Evolutionary conservation across 2,888 invertebrate genomes (phyloP).

Genomic region (Norana najaformis): DNA sequence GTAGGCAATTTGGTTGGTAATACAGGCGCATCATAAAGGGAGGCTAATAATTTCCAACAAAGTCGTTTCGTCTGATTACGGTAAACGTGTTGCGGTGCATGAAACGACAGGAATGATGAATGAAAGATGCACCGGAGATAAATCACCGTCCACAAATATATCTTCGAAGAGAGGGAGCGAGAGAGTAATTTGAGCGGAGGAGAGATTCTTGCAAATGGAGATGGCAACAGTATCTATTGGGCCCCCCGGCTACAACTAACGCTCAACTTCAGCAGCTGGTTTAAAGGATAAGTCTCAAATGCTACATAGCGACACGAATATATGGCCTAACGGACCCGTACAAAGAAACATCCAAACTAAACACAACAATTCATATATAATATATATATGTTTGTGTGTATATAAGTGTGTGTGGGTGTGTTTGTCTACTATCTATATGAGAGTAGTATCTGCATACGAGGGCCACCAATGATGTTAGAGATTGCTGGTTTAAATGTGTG

Average conservation of each 20-base stretch:
- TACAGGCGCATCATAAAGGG: too few relatives aligned
- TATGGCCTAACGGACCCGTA: not conserved
- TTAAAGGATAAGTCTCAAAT: not conserved
- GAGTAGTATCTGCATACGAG: too few relatives aligned
- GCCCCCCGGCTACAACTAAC: not conserved
- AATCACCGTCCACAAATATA: not conserved
- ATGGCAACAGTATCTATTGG: not conserved
- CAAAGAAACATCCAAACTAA: not conserved
- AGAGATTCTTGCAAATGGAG: not conserved
- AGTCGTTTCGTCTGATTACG: not conserved
- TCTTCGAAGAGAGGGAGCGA: not conserved
- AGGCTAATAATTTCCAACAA: too few relatives aligned
- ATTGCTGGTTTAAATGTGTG: too few relatives aligned
- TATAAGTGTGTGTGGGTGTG: too few relatives aligned
- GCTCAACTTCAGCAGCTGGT: not conserved
- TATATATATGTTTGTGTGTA: too few relatives aligned
- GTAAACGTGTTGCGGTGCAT: not conserved
- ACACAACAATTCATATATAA: too few relatives aligned
- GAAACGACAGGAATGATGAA: not conserved
- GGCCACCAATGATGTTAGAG: too few relatives aligned
- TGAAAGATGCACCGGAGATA: not conserved
- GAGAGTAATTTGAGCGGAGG: not conserved
- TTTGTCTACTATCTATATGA: too few relatives aligned
- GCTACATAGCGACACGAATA: not conserved
- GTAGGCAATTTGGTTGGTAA: too few relatives aligned